Evolutionary conservation across 2,113 vertebrate species (phyloP).

Genomic region (Peromyscus leucopus): DNA sequence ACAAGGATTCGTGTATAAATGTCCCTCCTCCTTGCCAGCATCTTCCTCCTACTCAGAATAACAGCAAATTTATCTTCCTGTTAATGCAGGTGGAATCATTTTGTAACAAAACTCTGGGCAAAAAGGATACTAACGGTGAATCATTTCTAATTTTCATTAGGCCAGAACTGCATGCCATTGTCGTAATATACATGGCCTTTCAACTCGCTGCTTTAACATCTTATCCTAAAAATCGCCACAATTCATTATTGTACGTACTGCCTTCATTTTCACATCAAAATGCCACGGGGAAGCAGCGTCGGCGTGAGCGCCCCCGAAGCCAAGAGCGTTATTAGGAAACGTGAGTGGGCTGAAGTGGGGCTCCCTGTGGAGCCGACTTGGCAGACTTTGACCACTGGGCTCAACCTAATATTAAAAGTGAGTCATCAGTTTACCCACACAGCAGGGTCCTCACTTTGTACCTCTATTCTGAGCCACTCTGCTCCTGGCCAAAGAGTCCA

Average conservation of each 20-base stretch:
- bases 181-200: neutral
- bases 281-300: conserved; percentile 77
- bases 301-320: conserved; percentile 81
- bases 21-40: conserved; percentile 31
- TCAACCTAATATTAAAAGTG: conserved; percentile 91
- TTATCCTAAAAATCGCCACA: conserved; percentile 7
- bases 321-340: conserved; percentile 88
- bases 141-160: conserved; percentile 43
- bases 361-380: conserved; percentile 90
- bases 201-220: conserved; percentile 59
- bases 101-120: neutral
- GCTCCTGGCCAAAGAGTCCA: conserved; percentile 73
- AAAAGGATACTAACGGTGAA: conserved; percentile 63
- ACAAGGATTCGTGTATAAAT: conserved; percentile 71
- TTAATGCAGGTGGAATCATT: conserved; percentile 61
- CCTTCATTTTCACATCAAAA: conserved; percentile 88
- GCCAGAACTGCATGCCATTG: neutral
- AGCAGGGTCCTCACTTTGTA: conserved; percentile 88
- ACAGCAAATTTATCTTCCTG: conserved; percentile 60
- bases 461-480: conserved; percentile 83
- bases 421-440: conserved; percentile 91
- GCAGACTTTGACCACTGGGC: conserved; percentile 86
- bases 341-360: conserved; percentile 89
- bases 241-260: conserved; percentile 76
- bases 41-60: conserved; percentile 62